Evolutionary conservation across 2,888 invertebrate genomes (phyloP).

Genomic region (Tetragnatha montana): DNA sequence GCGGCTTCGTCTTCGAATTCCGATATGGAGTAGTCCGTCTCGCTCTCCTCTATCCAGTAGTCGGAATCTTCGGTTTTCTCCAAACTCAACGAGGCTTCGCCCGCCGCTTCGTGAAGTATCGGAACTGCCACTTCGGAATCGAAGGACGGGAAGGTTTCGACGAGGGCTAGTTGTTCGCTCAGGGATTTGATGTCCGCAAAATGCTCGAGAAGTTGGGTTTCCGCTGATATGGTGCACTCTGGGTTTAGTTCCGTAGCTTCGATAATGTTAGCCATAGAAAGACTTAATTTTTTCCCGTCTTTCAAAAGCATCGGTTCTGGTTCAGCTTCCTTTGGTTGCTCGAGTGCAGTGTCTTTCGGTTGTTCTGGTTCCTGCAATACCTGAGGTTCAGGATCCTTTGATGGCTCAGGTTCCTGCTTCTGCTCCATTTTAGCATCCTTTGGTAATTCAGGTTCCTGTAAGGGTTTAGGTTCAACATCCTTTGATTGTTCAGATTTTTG

Average conservation of each 20-base stretch:
- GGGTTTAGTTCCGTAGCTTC: slow-evolving; percentile 20
- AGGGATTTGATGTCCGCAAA: slow-evolving; percentile 65
- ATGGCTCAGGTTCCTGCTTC: no score
- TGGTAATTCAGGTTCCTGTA: background rate
- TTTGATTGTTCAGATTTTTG: background rate
- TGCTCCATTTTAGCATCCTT: no score
- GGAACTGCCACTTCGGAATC: slow-evolving; percentile 34
- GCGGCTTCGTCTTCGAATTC: slow-evolving; percentile 57
- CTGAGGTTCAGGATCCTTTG: background rate
- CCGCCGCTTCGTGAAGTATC: slow-evolving; percentile 44
- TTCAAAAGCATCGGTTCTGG: slow-evolving; percentile 2
- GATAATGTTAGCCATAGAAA: slow-evolving; percentile 38
- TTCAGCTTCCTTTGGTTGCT: background rate
- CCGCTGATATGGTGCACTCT: slow-evolving; percentile 11
- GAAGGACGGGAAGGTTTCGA: slow-evolving; percentile 39
- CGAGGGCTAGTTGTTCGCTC: slow-evolving; percentile 37
- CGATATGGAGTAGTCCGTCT: slow-evolving; percentile 59
- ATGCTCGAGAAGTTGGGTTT: slow-evolving; percentile 50
- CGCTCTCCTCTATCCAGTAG: slow-evolving; percentile 59
- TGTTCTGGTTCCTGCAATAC: background rate
- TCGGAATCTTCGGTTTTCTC: slow-evolving; percentile 59
- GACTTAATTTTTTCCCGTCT: slow-evolving; percentile 23
- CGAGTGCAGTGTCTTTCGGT: background rate
- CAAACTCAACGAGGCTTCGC: slow-evolving; percentile 34
- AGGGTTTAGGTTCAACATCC: background rate